Percentiles rank a stretch among this genome's conserved stretches.
Conservation (phyloP, 2,113 vertebrate genomes). For the Menura novaehollandiae region DNA sequence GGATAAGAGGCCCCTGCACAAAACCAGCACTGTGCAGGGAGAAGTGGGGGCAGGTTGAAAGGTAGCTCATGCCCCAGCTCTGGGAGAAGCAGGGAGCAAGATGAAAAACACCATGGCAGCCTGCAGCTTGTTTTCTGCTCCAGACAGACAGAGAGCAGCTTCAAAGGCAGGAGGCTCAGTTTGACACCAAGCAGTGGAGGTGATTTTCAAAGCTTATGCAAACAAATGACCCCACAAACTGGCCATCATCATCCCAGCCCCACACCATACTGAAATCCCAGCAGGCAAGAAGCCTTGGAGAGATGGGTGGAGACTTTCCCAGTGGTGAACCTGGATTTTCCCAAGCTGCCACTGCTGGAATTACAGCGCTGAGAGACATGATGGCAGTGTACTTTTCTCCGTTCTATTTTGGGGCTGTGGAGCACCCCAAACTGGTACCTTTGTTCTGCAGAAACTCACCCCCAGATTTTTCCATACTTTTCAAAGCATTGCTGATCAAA, state of each 20-base stretch:
- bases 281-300: neutral
- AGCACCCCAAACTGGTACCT: neutral
- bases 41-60: neutral
- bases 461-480: slow-evolving; percentile 83
- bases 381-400: neutral
- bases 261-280: neutral
- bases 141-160: neutral
- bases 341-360: neutral
- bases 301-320: neutral
- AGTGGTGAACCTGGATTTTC: neutral
- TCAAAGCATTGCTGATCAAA: slow-evolving; percentile 75
- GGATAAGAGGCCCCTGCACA: neutral
- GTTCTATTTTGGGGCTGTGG: neutral
- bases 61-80: neutral
- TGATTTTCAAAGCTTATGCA: neutral
- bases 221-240: neutral
- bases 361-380: neutral
- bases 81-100: slow-evolving; percentile 8
- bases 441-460: slow-evolving; percentile 68
- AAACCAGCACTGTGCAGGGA: neutral
- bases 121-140: neutral
- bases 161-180: slow-evolving; percentile 31
- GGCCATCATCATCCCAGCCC: neutral
- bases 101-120: neutral
- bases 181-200: neutral